Conservation (phyloP, 2,888 invertebrate genomes). For the Lycophotia porphyrea region DNA sequence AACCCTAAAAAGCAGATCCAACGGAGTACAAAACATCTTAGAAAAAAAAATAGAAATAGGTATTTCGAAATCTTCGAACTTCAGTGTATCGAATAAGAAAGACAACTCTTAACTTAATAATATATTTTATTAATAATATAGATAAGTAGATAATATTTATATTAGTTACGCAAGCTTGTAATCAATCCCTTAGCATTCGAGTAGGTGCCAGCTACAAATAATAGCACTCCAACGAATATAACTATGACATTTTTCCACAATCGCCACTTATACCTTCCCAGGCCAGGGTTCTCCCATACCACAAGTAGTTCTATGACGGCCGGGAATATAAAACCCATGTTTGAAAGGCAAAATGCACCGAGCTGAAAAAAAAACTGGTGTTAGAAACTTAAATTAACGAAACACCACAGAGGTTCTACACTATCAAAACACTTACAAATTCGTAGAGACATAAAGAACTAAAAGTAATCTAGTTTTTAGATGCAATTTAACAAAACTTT, state of each 20-base stretch:
- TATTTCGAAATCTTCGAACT: background rate
- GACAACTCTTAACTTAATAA: background rate
- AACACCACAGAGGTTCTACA: background rate
- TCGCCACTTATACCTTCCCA: conserved; percentile 81
- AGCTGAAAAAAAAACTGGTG: conserved; percentile 76
- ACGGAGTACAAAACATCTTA: too few relatives aligned
- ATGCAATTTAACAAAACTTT: background rate
- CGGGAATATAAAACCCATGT: conserved; percentile 87
- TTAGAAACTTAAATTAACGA: background rate
- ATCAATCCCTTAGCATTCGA: conserved; percentile 82
- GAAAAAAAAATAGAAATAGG: background rate
- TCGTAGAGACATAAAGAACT: background rate
- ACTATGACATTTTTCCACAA: conserved; percentile 83
- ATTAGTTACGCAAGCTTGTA: conserved; percentile 71
- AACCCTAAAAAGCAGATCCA: too few relatives aligned
- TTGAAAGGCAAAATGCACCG: conserved; percentile 86
- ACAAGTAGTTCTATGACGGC: conserved; percentile 84
- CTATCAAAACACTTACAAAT: background rate
- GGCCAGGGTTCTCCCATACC: conserved; percentile 83
- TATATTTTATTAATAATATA: background rate
- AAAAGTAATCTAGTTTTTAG: background rate
- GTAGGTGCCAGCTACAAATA: conserved; percentile 84
- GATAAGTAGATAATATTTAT: conserved; percentile 24
- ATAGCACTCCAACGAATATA: conserved; percentile 75
- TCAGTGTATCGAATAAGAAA: background rate